These are phyloP conservation scores for Rhopalosiphum nymphaeae DNA, from an alignment of 2,888 invertebrate species.

Conservation along the genomic window DNA sequence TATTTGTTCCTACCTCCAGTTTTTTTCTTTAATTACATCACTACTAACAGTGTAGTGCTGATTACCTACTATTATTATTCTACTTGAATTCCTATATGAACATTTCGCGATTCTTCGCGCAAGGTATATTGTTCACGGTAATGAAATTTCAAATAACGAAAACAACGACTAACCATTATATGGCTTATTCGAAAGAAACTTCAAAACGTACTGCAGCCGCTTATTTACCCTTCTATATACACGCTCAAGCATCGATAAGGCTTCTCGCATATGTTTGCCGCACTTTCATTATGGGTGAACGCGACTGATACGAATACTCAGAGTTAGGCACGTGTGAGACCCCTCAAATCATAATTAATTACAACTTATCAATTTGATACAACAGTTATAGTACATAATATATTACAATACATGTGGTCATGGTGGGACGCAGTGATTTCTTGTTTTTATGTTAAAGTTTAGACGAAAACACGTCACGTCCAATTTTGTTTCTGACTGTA, in stretches of 20 bases:
- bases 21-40: neutral
- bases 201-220: neutral
- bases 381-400: neutral
- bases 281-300: neutral
- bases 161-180: slow-evolving; percentile 15
- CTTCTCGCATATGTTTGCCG: neutral
- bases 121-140: neutral
- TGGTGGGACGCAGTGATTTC: neutral
- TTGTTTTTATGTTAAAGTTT: neutral
- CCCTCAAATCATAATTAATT: slow-evolving; percentile 7
- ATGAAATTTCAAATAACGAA: slow-evolving; percentile 14
- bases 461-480: neutral
- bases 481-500: neutral
- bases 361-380: neutral
- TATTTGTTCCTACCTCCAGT: neutral
- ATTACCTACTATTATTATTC: neutral
- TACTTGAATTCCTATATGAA: neutral
- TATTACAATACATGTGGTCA: neutral
- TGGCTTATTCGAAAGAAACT: slow-evolving; percentile 1
- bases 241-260: slow-evolving; percentile 16
- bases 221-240: neutral
- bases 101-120: neutral
- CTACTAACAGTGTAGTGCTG: neutral
- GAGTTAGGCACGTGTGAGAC: neutral
- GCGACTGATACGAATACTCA: neutral